Evolutionary conservation across 2,888 invertebrate genomes (phyloP), one percentile per base, ranked within the genome.

Genomic region (Keiferia lycopersicella): DNA sequence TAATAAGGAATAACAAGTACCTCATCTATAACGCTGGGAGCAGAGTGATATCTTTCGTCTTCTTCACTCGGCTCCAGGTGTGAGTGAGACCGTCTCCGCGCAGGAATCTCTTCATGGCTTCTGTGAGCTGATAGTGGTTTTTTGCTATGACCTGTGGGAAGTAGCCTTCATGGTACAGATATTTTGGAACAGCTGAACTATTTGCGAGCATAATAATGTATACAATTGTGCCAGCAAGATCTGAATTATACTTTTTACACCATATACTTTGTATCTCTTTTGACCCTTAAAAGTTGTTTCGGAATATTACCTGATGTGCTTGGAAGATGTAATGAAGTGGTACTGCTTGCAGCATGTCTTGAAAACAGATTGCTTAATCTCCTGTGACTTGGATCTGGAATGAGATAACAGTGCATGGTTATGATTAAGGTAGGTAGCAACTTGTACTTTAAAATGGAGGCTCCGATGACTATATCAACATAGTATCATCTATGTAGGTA

Each of bases 11-110:
- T 34, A 34, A 34, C 3, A 34, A 3, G 0, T 20, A 66, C 66
- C 66, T 91, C 89, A 69, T 89, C 82, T 51, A 91, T 89, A 69
- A 91, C 89, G 73, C 85, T 86, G 30, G 91, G 91, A 0, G 91
- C 91, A 39, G 89, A 90, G 74, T 88, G 87, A 74, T 89, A 86
- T n/a, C 87, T 82, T 0, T 79, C 67, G 20, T 83, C 82, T 1
- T 74, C 76, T 0, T 76, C 74, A 0, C 61, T 39, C 0, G 60
- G 62, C 20, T 81, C 83, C 26, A 20, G 58, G 14, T 48, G 48
- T 12, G 22, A 75, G 34, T 83, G 78, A 0, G 84, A 84, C 60
- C 81, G 82, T 30, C 84, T 79, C 0, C 84, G 78, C 3, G 77
- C 75, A 0, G 77, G 73, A 22, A 89, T 88, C 70, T 89, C 90